Evolutionary conservation across 2,113 vertebrate genomes (phyloP), one percentile per base, ranked within the genome.

Genomic region (Lichenostomus cassidix): DNA sequence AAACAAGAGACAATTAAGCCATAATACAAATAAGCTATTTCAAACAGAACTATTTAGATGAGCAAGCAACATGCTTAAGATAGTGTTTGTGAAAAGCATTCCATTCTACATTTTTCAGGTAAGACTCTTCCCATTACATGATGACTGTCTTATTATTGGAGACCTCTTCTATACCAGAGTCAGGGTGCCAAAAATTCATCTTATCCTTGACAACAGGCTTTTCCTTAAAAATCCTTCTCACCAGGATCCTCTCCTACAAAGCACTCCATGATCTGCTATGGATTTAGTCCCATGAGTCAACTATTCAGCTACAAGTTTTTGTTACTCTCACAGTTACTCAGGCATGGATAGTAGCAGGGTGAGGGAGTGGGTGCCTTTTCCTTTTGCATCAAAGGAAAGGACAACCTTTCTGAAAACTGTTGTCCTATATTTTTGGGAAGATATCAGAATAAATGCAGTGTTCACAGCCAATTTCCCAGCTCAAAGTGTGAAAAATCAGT

Each of bases 281-380:
- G 49, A 65, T 73, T 68, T 53, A 67, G 49, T 46, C 35, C 28
- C 17, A 18, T 7, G 33, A 69, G 18, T 20, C 47, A 91, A 10
- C 12, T 31, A 28, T 2, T 13, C 46, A 87, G 10, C 37, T 47
- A 22, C 33, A 69, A 76, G 27, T 5, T 63, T 50, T 22, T 63
- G 15, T 20, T 70, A 50, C 15, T 82, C 52, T 68, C n/a, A 22
- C 46, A 63, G 12, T 22, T 75, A 29, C n/a, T 42, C 33, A 17
- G 15, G 25, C 44, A 39, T 3, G 2, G 25, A 39, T 3, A 2
- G 25, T 19, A 69, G 33, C 33, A 39, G n/a, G 20, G 5, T 53
- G 23, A 4, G 13, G 9, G 11, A 1, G 1, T 11, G 3, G 1
- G 5, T 50, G 29, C 3, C 12, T 74, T 74, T 55, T 87, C 58